Percentiles rank a stretch among this genome's conserved stretches.
Conservation (phyloP, 2,797 vertebrate species). For the Ctenopoma multispine region DNA sequence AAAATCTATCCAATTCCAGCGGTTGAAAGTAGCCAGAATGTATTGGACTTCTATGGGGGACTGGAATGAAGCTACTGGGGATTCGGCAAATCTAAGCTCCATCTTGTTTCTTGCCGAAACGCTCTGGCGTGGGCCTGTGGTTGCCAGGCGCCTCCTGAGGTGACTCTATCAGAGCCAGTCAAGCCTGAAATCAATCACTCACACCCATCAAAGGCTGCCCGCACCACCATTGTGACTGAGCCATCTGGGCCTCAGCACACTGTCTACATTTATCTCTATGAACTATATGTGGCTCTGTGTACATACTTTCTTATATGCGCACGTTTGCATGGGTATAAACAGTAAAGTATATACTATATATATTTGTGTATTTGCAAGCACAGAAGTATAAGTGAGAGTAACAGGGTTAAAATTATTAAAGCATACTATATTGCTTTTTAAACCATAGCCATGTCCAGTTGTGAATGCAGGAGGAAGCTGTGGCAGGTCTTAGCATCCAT, state of each 20-base stretch:
- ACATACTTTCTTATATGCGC: conserved; percentile 27
- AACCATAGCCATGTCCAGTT: conserved; percentile 23
- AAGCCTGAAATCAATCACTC: conserved; percentile 92
- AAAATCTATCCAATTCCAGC: conserved; percentile 81
- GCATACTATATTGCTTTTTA: conserved; percentile 23
- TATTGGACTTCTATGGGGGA: conserved; percentile 82
- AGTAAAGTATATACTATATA: conserved; percentile 7
- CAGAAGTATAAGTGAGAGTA: conserved; percentile 10
- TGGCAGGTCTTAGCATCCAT: conserved; percentile 58
- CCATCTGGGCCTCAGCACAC: conserved; percentile 87
- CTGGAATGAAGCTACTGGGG: conserved; percentile 77
- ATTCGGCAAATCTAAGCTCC: conserved; percentile 79
- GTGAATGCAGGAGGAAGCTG: conserved; percentile 46
- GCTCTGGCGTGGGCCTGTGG: conserved; percentile 81
- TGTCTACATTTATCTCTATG: conserved; percentile 81
- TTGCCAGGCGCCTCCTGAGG: conserved; percentile 88
- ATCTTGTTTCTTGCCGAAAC: conserved; percentile 83
- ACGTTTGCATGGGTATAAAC: conserved; percentile 1
- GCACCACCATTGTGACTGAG: conserved; percentile 84
- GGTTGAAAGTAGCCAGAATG: conserved; percentile 77
- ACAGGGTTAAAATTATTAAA: conserved; percentile 17
- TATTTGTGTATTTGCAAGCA: conserved; percentile 12
- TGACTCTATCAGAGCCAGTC: conserved; percentile 90
- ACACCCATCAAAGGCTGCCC: conserved; percentile 89
- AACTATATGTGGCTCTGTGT: conserved; percentile 66